A percentile compares a stretch with the other conserved stretches of the same genome.
phyloP scores from a whole-genome alignment of 2,113 vertebrate species.

The Crotalus tigris region DNA sequence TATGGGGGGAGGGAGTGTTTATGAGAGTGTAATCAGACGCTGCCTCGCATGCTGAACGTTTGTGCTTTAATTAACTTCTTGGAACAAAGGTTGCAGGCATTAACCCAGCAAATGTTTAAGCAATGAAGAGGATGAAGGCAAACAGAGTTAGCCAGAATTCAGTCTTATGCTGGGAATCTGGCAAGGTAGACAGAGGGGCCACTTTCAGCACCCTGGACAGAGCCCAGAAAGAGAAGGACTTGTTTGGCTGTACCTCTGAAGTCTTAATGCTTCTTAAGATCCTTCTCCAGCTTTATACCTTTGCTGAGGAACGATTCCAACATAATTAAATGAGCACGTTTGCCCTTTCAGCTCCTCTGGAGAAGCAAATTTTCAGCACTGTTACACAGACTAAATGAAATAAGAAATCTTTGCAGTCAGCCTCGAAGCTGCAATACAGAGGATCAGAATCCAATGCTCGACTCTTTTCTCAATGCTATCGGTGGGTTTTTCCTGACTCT shows the following conservation, averaged over 20 bases:
- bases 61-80: not conserved
- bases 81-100: not conserved
- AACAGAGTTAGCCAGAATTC: not conserved
- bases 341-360: not conserved
- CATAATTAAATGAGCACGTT: not conserved
- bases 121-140: not conserved
- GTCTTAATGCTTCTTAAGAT: not conserved
- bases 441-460: not conserved
- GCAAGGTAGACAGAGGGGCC: not conserved
- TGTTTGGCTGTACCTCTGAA: not conserved
- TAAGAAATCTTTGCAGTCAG: not conserved
- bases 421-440: not conserved
- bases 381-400: not conserved
- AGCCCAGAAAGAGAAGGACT: not conserved
- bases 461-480: not conserved
- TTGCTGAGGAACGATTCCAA: not conserved
- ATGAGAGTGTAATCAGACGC: not conserved
- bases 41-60: not conserved
- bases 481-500: not conserved
- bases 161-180: not conserved
- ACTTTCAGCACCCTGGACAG: not conserved
- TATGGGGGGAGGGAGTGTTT: not conserved
- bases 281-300: not conserved
- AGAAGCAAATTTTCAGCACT: not conserved
- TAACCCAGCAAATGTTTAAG: not conserved